Conservation (phyloP, 2,113 vertebrate genomes). For the Gnathonemus longibarbis region DNA sequence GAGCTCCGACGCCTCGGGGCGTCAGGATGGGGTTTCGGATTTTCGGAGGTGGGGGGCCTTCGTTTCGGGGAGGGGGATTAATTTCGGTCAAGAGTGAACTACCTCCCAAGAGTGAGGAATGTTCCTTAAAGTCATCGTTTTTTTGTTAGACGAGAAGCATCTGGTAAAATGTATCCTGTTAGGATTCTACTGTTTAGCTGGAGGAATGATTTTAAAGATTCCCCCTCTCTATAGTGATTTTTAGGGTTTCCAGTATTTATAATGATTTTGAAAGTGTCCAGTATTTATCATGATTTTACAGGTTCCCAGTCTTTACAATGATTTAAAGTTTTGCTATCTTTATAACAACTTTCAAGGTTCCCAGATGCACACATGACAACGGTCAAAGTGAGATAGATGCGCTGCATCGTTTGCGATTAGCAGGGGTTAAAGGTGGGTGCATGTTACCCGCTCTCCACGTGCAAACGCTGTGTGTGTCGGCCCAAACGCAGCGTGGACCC, state of each 20-base stretch:
- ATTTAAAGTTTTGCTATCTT: background rate
- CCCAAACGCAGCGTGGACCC: slow-evolving; percentile 6
- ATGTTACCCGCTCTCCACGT: slow-evolving; percentile 3
- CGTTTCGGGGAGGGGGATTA: background rate
- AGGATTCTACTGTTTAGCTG: background rate
- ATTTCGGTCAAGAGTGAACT: background rate
- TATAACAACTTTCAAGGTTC: background rate
- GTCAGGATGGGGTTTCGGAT: background rate
- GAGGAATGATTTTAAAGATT: background rate
- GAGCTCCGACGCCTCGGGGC: background rate
- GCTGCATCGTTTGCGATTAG: background rate
- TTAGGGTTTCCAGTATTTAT: background rate
- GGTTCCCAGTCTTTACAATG: background rate
- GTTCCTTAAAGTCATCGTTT: background rate
- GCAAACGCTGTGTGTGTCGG: background rate
- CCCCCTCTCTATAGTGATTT: background rate
- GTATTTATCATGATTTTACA: background rate
- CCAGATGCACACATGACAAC: background rate
- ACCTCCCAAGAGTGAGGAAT: background rate
- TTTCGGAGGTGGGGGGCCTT: background rate
- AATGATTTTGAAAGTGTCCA: background rate
- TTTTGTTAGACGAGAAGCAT: background rate
- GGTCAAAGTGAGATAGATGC: background rate
- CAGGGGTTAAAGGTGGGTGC: background rate
- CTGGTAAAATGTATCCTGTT: background rate